Conservation (phyloP, 2,888 invertebrate genomes). For the Clepsis dumicolana region DNA sequence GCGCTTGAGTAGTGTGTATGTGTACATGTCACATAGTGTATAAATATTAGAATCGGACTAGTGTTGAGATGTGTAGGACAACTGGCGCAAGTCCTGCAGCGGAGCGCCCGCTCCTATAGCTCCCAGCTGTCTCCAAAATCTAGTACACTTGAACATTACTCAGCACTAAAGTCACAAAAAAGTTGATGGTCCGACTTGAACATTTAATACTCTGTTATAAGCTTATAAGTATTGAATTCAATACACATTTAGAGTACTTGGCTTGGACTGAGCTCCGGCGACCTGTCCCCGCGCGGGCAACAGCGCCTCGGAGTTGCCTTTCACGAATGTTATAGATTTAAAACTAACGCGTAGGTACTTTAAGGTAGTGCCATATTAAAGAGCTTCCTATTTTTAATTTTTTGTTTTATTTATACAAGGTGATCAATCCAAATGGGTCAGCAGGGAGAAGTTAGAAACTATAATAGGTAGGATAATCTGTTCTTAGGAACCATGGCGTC, state of each 20-base stretch:
- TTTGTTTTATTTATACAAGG: slow-evolving; percentile 50
- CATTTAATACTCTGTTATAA: neutral
- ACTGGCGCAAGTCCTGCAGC: neutral
- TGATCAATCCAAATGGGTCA: no score
- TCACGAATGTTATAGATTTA: slow-evolving; percentile 48
- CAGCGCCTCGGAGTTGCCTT: slow-evolving; percentile 55
- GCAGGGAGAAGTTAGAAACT: no score
- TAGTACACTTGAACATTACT: neutral
- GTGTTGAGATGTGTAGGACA: neutral
- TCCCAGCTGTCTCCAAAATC: neutral
- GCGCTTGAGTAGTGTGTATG: slow-evolving; percentile 3
- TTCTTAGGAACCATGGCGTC: no score
- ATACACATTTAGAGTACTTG: neutral
- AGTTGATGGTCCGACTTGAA: neutral
- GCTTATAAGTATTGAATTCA: neutral
- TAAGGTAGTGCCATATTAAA: slow-evolving; percentile 86
- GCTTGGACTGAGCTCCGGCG: neutral
- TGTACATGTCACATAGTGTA: neutral
- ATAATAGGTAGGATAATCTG: no score
- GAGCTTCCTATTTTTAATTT: slow-evolving; percentile 83
- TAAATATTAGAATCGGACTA: neutral
- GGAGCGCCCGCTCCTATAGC: neutral
- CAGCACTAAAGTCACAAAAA: neutral
- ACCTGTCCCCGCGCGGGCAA: neutral
- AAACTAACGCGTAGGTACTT: slow-evolving; percentile 48